Conservation (phyloP, 1,140 invertebrate genomes). For the Drosophila paulistorum region DNA sequence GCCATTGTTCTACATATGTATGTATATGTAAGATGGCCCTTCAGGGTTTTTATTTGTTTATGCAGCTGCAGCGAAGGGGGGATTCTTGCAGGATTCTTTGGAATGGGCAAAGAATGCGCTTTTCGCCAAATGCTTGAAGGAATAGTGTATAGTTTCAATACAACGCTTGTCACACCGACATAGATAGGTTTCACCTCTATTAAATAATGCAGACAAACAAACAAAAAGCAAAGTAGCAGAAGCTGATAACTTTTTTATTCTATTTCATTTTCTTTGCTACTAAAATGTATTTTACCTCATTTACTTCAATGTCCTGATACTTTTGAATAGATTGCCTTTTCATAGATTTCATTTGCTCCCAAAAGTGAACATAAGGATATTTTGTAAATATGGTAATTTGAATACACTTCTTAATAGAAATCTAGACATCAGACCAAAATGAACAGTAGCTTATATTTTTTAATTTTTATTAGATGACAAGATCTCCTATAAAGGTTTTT, state of each 20-base stretch:
- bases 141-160: slow-evolving; percentile 12
- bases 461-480: no score
- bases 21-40: slow-evolving; percentile 23
- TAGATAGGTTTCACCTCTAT: neutral
- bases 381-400: neutral
- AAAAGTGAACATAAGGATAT: slow-evolving; percentile 13
- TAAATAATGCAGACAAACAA: neutral
- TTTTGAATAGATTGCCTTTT: slow-evolving; percentile 49
- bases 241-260: slow-evolving; percentile 6
- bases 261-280: slow-evolving; percentile 7
- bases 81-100: slow-evolving; percentile 5
- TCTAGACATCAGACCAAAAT: neutral
- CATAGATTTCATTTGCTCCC: slow-evolving; percentile 31
- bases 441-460: no score
- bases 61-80: slow-evolving; percentile 52
- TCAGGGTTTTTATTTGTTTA: slow-evolving; percentile 54
- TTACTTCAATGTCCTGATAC: slow-evolving; percentile 34
- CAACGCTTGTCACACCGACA: neutral
- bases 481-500: neutral
- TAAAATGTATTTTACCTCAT: slow-evolving; percentile 4
- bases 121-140: no score
- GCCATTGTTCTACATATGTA: neutral
- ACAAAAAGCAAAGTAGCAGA: neutral
- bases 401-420: neutral
- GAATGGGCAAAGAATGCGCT: neutral